Conservation (phyloP, 2,797 vertebrate species). For the Galaxias olidus region DNA sequence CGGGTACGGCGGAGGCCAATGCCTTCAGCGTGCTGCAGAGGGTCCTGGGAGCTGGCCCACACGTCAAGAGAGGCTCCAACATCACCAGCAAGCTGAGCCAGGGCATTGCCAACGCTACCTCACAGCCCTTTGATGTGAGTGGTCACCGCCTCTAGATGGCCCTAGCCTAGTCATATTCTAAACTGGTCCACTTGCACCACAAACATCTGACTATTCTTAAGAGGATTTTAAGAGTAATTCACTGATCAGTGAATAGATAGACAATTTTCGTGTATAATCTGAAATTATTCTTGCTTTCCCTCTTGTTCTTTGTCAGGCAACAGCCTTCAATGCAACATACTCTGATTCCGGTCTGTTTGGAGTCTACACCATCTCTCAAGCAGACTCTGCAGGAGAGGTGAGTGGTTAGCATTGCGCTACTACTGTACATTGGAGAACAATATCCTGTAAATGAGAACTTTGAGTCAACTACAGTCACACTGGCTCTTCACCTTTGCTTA, state of each 20-base stretch:
- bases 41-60: constrained; percentile 86
- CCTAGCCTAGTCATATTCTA: no score
- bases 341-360: constrained; percentile 93
- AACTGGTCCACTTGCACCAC: no score
- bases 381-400: constrained; percentile 80
- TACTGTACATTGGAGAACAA: not conserved
- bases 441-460: not conserved
- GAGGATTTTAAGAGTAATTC: no score
- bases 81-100: constrained; percentile 82
- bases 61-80: constrained; percentile 86
- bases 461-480: not conserved
- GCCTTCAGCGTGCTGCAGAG: constrained; percentile 88
- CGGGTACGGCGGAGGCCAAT: constrained; percentile 80
- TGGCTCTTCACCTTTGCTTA: constrained; percentile 44
- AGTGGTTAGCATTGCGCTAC: constrained; percentile 36
- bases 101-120: constrained; percentile 80
- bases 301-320: constrained; percentile 75
- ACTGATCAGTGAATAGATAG: no score
- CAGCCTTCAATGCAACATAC: constrained; percentile 87
- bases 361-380: constrained; percentile 85
- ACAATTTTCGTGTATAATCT: no score
- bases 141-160: constrained; percentile 51
- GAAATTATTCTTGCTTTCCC: no score
- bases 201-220: no score
- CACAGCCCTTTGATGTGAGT: constrained; percentile 89